Evolutionary conservation across 2,797 vertebrate species (phyloP).

Genomic region (Poeciliopsis presidionis): DNA sequence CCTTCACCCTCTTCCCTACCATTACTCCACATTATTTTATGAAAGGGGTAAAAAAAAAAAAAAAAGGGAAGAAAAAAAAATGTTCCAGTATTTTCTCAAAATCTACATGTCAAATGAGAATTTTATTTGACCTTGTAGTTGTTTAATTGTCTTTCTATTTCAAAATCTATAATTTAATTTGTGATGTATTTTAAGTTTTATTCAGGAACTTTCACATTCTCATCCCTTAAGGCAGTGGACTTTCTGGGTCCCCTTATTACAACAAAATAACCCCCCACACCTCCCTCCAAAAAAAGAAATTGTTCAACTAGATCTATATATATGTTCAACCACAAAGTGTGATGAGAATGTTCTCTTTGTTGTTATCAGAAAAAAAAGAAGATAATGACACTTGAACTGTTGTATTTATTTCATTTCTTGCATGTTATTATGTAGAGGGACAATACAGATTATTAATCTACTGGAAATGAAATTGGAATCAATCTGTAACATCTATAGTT

Average conservation of each 20-base stretch:
- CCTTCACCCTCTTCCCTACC: neutral
- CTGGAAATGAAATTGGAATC: neutral
- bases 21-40: neutral
- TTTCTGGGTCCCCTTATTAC: no score
- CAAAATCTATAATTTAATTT: neutral
- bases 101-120: neutral
- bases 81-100: neutral
- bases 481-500: neutral
- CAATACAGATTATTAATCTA: neutral
- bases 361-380: neutral
- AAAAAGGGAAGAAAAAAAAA: neutral
- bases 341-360: neutral
- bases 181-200: neutral
- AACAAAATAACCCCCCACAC: no score
- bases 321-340: neutral
- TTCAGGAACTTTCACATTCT: neutral
- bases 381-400: neutral
- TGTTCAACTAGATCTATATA: no score
- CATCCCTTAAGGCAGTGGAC: neutral
- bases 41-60: neutral
- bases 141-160: neutral
- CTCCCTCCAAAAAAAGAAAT: no score
- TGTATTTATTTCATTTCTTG: neutral
- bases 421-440: neutral
- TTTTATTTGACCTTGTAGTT: neutral